A percentile compares a stretch with the other conserved stretches of the same genome.
These are phyloP conservation scores for Orycteropus afer DNA, from an alignment of 2,113 vertebrate genomes.

Conservation along the genomic window DNA sequence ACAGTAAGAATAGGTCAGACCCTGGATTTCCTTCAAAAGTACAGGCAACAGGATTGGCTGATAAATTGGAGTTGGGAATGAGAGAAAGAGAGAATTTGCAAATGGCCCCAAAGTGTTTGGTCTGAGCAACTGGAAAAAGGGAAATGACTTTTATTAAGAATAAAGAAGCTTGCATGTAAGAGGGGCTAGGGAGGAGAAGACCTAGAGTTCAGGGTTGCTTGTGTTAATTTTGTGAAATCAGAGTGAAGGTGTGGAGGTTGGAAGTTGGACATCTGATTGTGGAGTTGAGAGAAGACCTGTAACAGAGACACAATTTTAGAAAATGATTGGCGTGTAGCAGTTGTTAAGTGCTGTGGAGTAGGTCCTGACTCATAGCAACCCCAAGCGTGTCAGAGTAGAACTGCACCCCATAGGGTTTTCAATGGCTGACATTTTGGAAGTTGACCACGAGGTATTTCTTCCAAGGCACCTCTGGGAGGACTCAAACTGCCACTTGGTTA, in stretches of 20 bases:
- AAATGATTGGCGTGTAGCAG: background rate
- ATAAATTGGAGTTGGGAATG: background rate
- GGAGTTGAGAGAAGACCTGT: background rate
- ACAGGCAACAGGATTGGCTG: too few relatives aligned
- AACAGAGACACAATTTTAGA: background rate
- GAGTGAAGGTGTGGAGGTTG: background rate
- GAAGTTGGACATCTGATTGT: too few relatives aligned
- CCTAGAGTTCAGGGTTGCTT: background rate
- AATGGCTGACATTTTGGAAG: too few relatives aligned
- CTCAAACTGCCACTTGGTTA: too few relatives aligned
- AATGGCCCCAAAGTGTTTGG: background rate
- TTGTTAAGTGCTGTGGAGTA: too few relatives aligned
- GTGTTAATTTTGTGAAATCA: background rate
- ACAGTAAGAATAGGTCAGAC: background rate
- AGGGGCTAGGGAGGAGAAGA: background rate
- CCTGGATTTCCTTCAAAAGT: background rate
- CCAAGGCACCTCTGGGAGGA: too few relatives aligned
- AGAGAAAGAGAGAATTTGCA: background rate
- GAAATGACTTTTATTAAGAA: background rate
- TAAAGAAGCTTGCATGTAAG: accelerated
- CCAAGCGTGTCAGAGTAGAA: too few relatives aligned
- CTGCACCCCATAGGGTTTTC: too few relatives aligned
- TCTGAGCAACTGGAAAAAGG: background rate
- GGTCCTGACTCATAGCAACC: too few relatives aligned
- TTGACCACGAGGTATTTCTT: too few relatives aligned